Evolutionary conservation across 2,888 invertebrate species (phyloP).

Genomic region (Nemoura dubitans): DNA sequence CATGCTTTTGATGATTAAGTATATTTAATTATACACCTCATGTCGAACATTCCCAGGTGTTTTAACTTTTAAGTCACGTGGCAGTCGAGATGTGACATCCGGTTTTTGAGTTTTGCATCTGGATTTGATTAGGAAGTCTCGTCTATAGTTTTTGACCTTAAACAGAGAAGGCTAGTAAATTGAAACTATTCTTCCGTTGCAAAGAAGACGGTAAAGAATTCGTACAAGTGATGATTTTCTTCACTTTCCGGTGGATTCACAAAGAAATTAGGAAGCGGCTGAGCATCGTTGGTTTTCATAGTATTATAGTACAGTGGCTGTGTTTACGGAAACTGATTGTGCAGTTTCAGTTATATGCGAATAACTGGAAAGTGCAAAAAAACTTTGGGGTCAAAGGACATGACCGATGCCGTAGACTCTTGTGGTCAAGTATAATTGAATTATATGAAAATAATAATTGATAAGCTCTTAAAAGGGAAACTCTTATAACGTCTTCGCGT

Average conservation of each 20-base stretch:
- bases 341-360: not conserved
- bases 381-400: not conserved
- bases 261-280: constrained; percentile 3
- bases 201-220: constrained; percentile 17
- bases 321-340: not conserved
- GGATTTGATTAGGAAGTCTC: not conserved
- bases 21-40: not conserved
- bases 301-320: not conserved
- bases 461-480: not conserved
- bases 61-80: not conserved
- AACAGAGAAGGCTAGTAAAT: not conserved
- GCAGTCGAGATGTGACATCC: not conserved
- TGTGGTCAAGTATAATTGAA: not conserved
- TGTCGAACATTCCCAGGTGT: constrained; percentile 18
- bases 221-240: constrained; percentile 8
- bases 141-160: not conserved
- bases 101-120: not conserved
- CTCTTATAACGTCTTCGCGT: not conserved
- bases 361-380: not conserved
- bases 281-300: not conserved
- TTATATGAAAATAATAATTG: not conserved
- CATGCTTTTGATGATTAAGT: not conserved
- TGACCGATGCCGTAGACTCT: not conserved
- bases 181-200: constrained; percentile 22
- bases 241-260: not conserved